phyloP scores from a whole-genome alignment of 2,113 vertebrate species.

The Neotragus moschatus region DNA sequence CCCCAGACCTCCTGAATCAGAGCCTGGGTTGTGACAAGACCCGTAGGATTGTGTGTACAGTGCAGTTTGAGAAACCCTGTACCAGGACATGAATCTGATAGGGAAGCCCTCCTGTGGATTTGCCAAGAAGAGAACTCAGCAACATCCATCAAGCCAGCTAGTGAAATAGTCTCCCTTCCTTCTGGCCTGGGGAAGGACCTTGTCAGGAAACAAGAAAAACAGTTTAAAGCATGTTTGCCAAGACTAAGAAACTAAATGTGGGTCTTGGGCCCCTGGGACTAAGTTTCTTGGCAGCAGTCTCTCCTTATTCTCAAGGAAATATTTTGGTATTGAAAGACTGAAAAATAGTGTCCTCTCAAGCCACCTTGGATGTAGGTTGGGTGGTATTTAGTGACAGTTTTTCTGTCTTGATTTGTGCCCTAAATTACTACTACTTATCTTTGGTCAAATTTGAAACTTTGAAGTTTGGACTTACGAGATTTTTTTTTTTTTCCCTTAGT shows the following conservation, averaged over 20 bases:
- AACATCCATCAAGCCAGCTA: not conserved
- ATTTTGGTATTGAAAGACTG: constrained; percentile 5
- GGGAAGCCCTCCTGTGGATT: not conserved
- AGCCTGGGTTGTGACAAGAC: not conserved
- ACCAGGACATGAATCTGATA: not conserved
- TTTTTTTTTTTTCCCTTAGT: not conserved
- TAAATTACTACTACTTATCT: not conserved
- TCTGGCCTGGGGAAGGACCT: not conserved
- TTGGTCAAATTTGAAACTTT: not conserved
- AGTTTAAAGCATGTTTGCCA: not conserved
- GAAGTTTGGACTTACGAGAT: not conserved
- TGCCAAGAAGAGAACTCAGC: not conserved
- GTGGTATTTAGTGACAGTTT: not conserved
- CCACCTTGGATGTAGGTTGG: not conserved
- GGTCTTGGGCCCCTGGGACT: not conserved
- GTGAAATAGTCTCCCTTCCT: not conserved
- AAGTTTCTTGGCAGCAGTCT: not conserved
- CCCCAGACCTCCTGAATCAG: not conserved
- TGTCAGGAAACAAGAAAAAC: not conserved
- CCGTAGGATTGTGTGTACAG: too few species aligned
- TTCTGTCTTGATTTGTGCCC: not conserved
- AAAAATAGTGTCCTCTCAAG: not conserved
- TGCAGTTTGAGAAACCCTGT: not conserved
- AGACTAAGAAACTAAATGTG: not conserved
- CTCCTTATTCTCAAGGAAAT: not conserved